Conservation (phyloP, 1,140 invertebrate genomes). For the Leptopilina boulardi region DNA sequence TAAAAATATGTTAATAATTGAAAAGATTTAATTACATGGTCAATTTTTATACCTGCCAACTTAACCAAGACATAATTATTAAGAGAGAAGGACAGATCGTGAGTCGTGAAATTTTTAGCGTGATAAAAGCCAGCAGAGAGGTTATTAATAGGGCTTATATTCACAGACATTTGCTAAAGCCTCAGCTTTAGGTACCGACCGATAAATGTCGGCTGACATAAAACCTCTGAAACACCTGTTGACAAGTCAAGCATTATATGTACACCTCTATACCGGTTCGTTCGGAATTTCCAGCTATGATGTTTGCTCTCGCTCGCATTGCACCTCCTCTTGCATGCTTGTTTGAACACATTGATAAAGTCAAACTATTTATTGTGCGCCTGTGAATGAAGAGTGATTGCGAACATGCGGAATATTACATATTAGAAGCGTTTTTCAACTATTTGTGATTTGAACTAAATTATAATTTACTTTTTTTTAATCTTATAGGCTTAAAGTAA, state of each 20-base stretch:
- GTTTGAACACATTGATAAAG: constrained; percentile 68
- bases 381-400: constrained; percentile 49
- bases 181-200: constrained; percentile 26
- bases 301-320: constrained; percentile 59
- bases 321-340: constrained; percentile 60
- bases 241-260: constrained; percentile 12
- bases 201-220: constrained; percentile 28
- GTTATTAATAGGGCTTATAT: constrained; percentile 22
- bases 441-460: too few relatives aligned
- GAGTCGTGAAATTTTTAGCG: constrained; percentile 20
- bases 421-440: constrained; percentile 49
- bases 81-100: neutral
- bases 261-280: constrained; percentile 27
- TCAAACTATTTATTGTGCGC: constrained; percentile 64
- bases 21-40: too few relatives aligned
- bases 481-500: too few relatives aligned
- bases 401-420: constrained; percentile 58
- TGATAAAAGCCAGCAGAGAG: neutral
- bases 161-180: neutral
- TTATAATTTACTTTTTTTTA: too few relatives aligned
- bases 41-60: neutral
- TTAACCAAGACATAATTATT: neutral
- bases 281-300: constrained; percentile 53
- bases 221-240: constrained; percentile 31
- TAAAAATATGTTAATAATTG: too few relatives aligned